Evolutionary conservation across 2,888 invertebrate genomes (phyloP), one percentile per base, ranked within the genome.

Genomic region (Xestia rhomboidea): DNA sequence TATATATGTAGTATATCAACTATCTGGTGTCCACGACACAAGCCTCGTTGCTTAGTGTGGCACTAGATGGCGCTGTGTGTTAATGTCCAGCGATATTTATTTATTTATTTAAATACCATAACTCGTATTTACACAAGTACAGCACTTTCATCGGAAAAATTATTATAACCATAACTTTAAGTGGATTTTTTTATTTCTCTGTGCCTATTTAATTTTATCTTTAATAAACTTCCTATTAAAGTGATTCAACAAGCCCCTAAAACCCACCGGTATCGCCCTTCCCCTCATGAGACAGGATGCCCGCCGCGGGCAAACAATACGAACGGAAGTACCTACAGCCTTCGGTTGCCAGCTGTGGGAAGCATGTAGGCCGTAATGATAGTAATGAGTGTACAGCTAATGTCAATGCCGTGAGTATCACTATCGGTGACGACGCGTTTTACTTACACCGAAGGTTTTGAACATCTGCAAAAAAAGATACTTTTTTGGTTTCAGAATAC

Each of bases 251-350:
- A 73, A 73, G 66, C 73, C 84, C 62, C 57, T 62, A 73, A 64
- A 49, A 41, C 54, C 64, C 49, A 73, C 81, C 30, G 51, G 51
- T 67, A 68, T 49, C 51, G 68, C 71, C 62, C 68, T 83, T 81
- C 82, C 83, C 81, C 68, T 75, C 62, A 60, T 51, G 68, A 27
- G 73, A n/a, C 80, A 68, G 72, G 68, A 80, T 76, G 64, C 68
- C 27, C 63, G 54, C 74, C 76, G 77, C 73, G 71, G 64, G 71
- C 76, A 82, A 77, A 86, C 77, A 78, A 87, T 84, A 77, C 60
- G 79, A 83, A 81, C 86, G 89, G 88, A 89, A 89, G 86, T 82
- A 73, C n/a, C n/a, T n/a, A n/a, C 63, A 85, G 81, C 79, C 86
- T 87, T 87, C 76, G 81, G 64, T 79, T 74, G 68, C 73, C 83